Evolutionary conservation across 2,113 vertebrate species (phyloP), one percentile per base, ranked within the genome.

Genomic region (Trichechus manatus): DNA sequence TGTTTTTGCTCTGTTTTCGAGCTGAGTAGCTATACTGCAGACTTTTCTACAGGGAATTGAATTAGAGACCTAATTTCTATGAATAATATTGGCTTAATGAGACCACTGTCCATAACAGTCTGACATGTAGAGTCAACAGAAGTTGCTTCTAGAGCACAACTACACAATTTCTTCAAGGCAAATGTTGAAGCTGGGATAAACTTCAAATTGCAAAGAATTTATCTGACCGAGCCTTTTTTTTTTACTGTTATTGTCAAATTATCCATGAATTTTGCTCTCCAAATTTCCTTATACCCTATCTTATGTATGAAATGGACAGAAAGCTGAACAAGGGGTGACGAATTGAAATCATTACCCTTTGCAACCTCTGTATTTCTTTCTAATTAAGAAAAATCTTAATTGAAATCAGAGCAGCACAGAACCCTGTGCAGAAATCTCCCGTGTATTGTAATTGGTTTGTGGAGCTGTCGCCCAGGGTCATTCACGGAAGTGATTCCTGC

Each of bases 371-470:
- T 91, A 89, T 97, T 97, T 91, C 91, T 97, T 98, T 97, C 94
- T 87, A 86, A 89, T 96, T 97, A 96, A 97, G 91, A 97, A 94
- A 93, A 89, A 97, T 97, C 88, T 33, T 98, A 97, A 98, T 96
- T 98, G 97, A 98, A 98, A 97, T 93, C 33, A 94, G 59, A 90
- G 70, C 11, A n/a, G 93, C 94, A 96, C 4, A 80, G 91, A 83
- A 78, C 74, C 59, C 59, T 25, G 61, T 2, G 66, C 85, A 77
- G 29, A 96, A 95, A 92, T 97, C 98, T 96, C 95, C 92, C 9
- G 42, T 74, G 64, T n/a, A 94, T 39, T 97, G 25, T 98, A 93
- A 98, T 96, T 98, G 97, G 68, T 97, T 98, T 98, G 90, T 70
- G 47, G 82, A 93, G 86, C 84, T 93, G 94, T 91, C 6, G 74